Conservation (phyloP, 2,113 vertebrate species). For the Callipepla squamata region DNA sequence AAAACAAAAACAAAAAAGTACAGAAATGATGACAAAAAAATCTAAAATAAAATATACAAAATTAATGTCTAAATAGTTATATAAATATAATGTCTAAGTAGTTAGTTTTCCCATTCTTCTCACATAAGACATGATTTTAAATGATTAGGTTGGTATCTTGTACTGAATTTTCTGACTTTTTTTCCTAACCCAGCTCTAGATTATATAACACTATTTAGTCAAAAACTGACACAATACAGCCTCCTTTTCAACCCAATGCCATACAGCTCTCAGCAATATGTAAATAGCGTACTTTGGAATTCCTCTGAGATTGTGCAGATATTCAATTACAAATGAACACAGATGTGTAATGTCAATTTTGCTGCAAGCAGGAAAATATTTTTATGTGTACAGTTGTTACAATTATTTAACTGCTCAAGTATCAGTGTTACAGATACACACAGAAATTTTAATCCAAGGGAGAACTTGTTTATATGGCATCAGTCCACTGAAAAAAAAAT, state of each 20-base stretch:
- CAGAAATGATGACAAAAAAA: neutral
- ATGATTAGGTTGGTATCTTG: accelerated
- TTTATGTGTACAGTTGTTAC: neutral
- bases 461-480: neutral
- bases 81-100: neutral
- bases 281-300: neutral
- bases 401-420: neutral
- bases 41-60: neutral
- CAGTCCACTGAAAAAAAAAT: neutral
- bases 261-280: neutral
- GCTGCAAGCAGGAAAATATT: neutral
- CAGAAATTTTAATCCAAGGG: neutral
- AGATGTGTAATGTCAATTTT: neutral
- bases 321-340: neutral
- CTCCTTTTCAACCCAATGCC: neutral
- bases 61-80: neutral
- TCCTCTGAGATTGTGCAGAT: neutral
- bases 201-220: neutral
- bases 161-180: neutral
- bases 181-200: neutral
- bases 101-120: neutral
- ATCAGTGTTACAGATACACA: neutral
- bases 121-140: neutral
- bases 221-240: neutral
- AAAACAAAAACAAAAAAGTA: accelerated